Evolutionary conservation across 2,113 vertebrate genomes (phyloP), one percentile per base, ranked within the genome.

Genomic region (Platysternon megacephalum): DNA sequence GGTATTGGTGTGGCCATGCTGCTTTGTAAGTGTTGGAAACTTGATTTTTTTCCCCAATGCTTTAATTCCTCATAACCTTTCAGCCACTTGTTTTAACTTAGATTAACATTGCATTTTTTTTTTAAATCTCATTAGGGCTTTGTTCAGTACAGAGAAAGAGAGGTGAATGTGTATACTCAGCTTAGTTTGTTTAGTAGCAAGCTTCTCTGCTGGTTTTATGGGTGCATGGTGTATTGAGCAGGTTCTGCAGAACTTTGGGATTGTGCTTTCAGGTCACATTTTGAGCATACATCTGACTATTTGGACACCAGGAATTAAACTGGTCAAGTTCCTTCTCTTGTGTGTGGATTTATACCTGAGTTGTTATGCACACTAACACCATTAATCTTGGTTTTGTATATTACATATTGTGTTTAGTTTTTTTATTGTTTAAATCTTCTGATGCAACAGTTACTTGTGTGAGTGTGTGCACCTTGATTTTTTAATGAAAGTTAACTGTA

Each of bases 141-240:
- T 28, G 13, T 44, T 76, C 21, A 6, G 39, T 44, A 76, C 39
- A 76, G 72, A 24, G 39, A 39, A 13, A 42, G 39, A 26, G 35
- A 76, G 72, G 72, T 76, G 72, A 13, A 42, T 44, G 72, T 76
- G 39, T 7, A 68, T n/a, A 76, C 42, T 16, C 10, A 19, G 39
- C 11, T 74, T 72, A 21, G 21, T 72, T 42, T 44, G 22, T 76
- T 76, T 76, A 76, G 39, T 44, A 26, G 39, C 39, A 76, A 44
- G 72, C 39, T 26, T 44, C 11, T 26, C 39, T 26, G 39, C 72
- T 76, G 22, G 46, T 61, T 91, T 85, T 52, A 55, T 0, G 1
- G 2, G 6, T 82, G 16, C 10, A 21, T 87, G 21, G 56, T 85
- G 0, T 78, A 39, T 61, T 0, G 0, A 35, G 0, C 4, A 4